These are phyloP conservation scores for Equus quagga DNA, from an alignment of 2,113 vertebrate genomes.

Conservation along the genomic window DNA sequence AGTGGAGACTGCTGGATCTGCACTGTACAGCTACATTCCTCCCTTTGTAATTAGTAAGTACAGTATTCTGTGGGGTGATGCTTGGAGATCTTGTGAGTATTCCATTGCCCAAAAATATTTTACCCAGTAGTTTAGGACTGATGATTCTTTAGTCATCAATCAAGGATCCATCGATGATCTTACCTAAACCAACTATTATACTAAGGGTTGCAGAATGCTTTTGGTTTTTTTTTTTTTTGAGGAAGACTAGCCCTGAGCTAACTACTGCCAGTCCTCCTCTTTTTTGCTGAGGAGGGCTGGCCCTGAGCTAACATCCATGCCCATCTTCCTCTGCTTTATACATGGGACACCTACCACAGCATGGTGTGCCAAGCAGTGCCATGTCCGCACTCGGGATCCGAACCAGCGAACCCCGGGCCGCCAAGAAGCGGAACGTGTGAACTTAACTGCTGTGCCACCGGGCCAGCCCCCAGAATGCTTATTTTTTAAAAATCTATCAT, in stretches of 20 bases:
- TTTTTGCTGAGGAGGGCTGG: too few species aligned
- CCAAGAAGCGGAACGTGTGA: too few species aligned
- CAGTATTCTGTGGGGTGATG: background rate
- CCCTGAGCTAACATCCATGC: too few species aligned
- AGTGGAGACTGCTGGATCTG: background rate
- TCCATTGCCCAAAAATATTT: background rate
- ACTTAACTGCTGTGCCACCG: too few species aligned
- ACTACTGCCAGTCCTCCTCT: too few species aligned
- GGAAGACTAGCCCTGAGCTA: too few species aligned
- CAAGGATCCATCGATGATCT: background rate
- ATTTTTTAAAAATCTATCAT: background rate
- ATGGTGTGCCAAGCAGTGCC: too few species aligned
- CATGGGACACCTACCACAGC: too few species aligned
- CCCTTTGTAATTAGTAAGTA: background rate
- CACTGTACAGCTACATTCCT: background rate
- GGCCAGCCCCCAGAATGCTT: too few species aligned
- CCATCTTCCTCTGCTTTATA: too few species aligned
- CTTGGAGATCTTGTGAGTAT: background rate
- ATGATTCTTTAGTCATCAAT: background rate
- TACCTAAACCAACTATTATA: background rate
- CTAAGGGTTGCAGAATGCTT: background rate
- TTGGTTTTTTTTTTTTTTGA: background rate
- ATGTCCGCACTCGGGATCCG: too few species aligned
- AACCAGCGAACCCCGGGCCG: too few species aligned
- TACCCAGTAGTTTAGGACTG: background rate